Evolutionary conservation across 2,113 vertebrate species (phyloP).

Genomic region (Nibea coibor): DNA sequence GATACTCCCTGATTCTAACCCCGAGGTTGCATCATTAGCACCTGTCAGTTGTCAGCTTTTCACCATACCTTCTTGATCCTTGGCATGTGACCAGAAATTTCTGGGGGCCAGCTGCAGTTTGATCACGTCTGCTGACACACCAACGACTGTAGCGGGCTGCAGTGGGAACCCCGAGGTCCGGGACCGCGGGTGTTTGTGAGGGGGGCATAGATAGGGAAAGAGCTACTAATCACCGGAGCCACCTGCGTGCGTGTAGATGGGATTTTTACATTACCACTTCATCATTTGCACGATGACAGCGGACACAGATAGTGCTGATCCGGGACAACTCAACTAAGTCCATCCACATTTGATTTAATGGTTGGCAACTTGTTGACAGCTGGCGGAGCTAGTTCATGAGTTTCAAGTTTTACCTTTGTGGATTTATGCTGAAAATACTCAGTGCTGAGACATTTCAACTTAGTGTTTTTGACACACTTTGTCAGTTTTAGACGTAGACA

Average conservation of each 20-base stretch:
- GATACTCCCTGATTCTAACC: constrained; percentile 46
- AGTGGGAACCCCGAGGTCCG: constrained; percentile 5
- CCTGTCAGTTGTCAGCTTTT: constrained; percentile 78
- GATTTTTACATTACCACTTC: constrained; percentile 56
- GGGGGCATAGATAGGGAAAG: background rate
- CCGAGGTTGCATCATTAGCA: constrained; percentile 73
- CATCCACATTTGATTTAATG: constrained; percentile 35
- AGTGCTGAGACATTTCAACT: background rate
- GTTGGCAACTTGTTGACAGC: constrained; percentile 10
- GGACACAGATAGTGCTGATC: constrained; percentile 31
- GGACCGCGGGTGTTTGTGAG: background rate
- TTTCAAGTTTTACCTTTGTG: background rate
- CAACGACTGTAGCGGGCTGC: constrained; percentile 18
- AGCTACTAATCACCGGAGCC: constrained; percentile 20
- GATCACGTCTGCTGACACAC: constrained; percentile 45
- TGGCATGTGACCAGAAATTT: constrained; percentile 60
- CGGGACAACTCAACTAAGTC: constrained; percentile 17
- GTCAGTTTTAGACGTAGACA: background rate
- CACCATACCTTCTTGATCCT: constrained; percentile 72
- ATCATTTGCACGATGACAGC: constrained; percentile 48
- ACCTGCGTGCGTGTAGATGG: constrained; percentile 19
- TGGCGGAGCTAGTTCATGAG: background rate
- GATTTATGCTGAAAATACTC: background rate
- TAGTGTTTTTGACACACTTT: background rate
- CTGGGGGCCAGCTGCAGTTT: constrained; percentile 58